These are phyloP conservation scores for Ephestia elutella DNA, from an alignment of 1,140 invertebrate species.

Conservation along the genomic window DNA sequence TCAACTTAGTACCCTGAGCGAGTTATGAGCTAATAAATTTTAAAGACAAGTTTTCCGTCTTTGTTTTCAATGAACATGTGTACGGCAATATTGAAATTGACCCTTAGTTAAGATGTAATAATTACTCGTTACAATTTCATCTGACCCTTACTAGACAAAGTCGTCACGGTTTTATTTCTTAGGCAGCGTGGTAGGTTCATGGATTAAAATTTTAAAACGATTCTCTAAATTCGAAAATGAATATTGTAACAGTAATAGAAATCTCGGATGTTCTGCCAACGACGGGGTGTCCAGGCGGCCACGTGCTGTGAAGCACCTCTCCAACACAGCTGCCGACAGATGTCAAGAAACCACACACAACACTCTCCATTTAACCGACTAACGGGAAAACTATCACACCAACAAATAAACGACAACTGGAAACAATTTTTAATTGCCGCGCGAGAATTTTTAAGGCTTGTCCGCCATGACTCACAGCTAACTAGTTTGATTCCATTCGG, in stretches of 20 bases:
- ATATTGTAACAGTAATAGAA: too few relatives aligned
- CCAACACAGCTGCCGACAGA: constrained; percentile 41
- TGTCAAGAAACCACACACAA: constrained; percentile 23
- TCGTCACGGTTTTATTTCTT: too few relatives aligned
- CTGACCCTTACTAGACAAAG: too few relatives aligned
- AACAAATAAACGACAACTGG: constrained; percentile 43
- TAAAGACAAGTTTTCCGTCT: background rate
- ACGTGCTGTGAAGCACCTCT: constrained; percentile 34
- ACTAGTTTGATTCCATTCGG: constrained; percentile 33
- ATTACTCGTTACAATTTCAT: too few relatives aligned
- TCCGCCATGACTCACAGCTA: constrained; percentile 38
- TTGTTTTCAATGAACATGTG: background rate
- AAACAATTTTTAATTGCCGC: constrained; percentile 50
- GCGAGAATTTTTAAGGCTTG: constrained; percentile 30
- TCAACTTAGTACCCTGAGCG: background rate
- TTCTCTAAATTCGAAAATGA: too few relatives aligned
- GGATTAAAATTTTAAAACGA: too few relatives aligned
- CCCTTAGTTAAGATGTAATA: too few relatives aligned
- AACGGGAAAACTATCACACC: constrained; percentile 40
- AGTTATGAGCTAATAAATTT: background rate
- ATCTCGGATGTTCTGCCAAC: too few relatives aligned
- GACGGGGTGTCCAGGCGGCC: constrained; percentile 38
- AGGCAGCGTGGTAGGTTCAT: too few relatives aligned
- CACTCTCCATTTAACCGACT: constrained; percentile 27
- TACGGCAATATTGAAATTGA: background rate